Conservation (phyloP, 2,888 invertebrate species). For the Laothoe populi region DNA sequence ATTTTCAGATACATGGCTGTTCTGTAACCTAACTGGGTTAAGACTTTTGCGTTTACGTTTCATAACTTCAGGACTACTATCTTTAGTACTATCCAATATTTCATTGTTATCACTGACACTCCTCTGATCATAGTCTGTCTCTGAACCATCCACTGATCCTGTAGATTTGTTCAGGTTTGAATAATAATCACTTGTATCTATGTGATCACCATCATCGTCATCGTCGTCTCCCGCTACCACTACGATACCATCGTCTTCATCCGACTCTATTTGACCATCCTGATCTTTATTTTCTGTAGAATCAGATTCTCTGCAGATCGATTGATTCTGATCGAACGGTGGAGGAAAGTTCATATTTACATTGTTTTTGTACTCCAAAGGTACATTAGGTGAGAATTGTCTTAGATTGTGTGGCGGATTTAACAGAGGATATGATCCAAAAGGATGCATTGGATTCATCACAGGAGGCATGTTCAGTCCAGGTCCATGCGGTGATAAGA, state of each 20-base stretch:
- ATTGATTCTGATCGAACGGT: slow-evolving; percentile 64
- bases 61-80: slow-evolving; percentile 86
- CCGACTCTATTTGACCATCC: slow-evolving; percentile 87
- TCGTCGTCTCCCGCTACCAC: slow-evolving; percentile 92
- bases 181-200: slow-evolving; percentile 76
- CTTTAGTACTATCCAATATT: slow-evolving; percentile 70
- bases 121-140: slow-evolving; percentile 75
- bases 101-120: slow-evolving; percentile 75
- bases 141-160: slow-evolving; percentile 73
- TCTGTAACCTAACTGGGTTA: slow-evolving; percentile 93
- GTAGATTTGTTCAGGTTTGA: slow-evolving; percentile 70
- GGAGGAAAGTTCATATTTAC: slow-evolving; percentile 69
- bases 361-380: slow-evolving; percentile 80
- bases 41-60: slow-evolving; percentile 95
- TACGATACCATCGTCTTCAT: slow-evolving; percentile 90
- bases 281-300: slow-evolving; percentile 82
- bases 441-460: slow-evolving; percentile 89
- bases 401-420: slow-evolving; percentile 88
- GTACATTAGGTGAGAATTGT: slow-evolving; percentile 78
- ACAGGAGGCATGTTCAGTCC: slow-evolving; percentile 87
- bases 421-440: slow-evolving; percentile 91
- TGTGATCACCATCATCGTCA: slow-evolving; percentile 87
- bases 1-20: slow-evolving; percentile 53
- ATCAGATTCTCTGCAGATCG: slow-evolving; percentile 68
- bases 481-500: slow-evolving; percentile 89